Percentiles rank a stretch among this genome's conserved stretches.
Conservation (phyloP, 2,888 invertebrate genomes). For the Phortica magna region DNA sequence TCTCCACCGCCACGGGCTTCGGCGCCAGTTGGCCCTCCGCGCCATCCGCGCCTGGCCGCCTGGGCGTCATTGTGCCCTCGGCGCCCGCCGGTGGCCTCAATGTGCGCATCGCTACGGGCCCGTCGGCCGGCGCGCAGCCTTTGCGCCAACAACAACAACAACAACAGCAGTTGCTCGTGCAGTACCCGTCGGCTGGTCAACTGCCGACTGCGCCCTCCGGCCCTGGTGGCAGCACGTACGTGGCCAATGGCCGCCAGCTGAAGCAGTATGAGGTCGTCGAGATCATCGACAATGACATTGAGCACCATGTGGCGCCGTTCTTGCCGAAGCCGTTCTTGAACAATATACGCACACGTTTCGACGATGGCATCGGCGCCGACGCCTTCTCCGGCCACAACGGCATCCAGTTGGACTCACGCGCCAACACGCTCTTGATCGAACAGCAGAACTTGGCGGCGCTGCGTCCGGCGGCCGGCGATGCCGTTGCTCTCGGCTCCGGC, state of each 20-base stretch:
- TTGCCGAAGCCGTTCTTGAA: slow-evolving; percentile 64
- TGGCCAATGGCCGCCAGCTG: slow-evolving; percentile 73
- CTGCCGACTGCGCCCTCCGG: neutral
- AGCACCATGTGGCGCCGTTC: slow-evolving; percentile 66
- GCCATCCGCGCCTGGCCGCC: slow-evolving; percentile 23
- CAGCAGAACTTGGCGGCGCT: slow-evolving; percentile 58
- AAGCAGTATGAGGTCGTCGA: slow-evolving; percentile 78
- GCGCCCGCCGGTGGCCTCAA: neutral
- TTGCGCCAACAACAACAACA: no score
- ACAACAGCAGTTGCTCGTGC: slow-evolving; percentile 65
- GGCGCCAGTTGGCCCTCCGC: slow-evolving; percentile 51
- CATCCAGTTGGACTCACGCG: slow-evolving; percentile 61
- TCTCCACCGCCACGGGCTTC: slow-evolving; percentile 18
- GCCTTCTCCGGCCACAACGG: slow-evolving; percentile 34
- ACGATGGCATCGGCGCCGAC: slow-evolving; percentile 52
- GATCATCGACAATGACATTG: slow-evolving; percentile 75
- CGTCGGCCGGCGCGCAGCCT: slow-evolving; percentile 48
- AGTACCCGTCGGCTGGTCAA: slow-evolving; percentile 39
- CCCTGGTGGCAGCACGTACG: slow-evolving; percentile 61
- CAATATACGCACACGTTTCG: slow-evolving; percentile 64
- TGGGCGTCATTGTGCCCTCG: slow-evolving; percentile 23
- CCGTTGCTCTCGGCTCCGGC: slow-evolving; percentile 77
- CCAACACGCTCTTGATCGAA: slow-evolving; percentile 57
- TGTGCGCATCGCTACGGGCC: neutral
- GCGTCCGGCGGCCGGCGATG: slow-evolving; percentile 48